Percentiles rank a stretch among this genome's conserved stretches.
phyloP scores from a whole-genome alignment of 2,888 invertebrate species.

The Eupeodes latifasciatus region DNA sequence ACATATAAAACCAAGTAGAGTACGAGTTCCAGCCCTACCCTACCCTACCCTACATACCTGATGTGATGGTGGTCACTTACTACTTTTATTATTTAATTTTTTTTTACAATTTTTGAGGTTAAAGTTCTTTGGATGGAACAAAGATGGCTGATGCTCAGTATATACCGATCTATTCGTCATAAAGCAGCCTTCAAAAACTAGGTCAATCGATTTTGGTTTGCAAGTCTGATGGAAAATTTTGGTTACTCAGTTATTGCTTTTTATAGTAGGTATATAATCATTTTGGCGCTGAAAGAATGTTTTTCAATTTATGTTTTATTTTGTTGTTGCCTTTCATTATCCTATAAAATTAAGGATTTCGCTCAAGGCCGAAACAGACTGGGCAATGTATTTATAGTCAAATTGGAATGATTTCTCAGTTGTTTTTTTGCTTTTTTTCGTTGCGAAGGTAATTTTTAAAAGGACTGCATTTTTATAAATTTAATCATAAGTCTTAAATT shows the following conservation, averaged over 20 bases:
- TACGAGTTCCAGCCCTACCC: no score
- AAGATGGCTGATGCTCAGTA: conserved; percentile 48
- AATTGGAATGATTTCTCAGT: background rate
- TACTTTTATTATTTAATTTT: background rate
- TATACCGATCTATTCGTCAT: conserved; percentile 50
- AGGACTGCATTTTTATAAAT: background rate
- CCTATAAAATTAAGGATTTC: conserved; percentile 46
- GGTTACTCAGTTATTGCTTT: conserved; percentile 53
- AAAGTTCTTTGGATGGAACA: conserved; percentile 48
- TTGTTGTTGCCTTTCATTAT: conserved; percentile 11
- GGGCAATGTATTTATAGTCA: background rate
- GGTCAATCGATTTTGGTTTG: conserved; percentile 72
- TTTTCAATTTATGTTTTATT: background rate
- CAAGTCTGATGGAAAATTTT: conserved; percentile 50
- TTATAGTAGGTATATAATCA: no score
- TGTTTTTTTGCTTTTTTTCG: background rate
- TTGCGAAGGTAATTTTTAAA: no score
- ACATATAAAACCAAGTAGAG: background rate
- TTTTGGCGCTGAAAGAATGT: conserved; percentile 6
- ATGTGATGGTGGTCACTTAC: conserved; percentile 9
- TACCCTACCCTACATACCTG: background rate
- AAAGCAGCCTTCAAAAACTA: conserved; percentile 56
- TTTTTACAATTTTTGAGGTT: conserved; percentile 46
- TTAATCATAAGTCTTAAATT: no score
- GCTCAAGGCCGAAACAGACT: background rate